Base-by-base conservation (phyloP, 2,888 invertebrate genomes). In the Melolontha melolontha region DNA sequence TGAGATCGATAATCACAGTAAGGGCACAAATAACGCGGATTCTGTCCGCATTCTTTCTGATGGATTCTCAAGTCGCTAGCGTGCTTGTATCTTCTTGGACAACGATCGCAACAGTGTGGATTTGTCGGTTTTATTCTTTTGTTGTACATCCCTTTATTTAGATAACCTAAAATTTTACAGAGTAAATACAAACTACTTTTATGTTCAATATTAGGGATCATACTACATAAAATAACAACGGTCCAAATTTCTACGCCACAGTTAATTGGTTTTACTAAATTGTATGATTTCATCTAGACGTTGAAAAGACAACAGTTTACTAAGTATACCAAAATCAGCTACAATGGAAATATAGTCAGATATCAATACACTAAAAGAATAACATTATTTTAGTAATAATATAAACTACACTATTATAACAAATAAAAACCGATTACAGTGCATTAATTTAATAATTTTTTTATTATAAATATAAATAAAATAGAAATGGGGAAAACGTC, bases 1-100 rank as follows among this genome's bases (percentile, higher is more conserved):
- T 69, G 69, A 16, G 69, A 66, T 40, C 59, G 66, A 47, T 69
- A 69, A 22, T 62, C 63, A 40, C 69, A 69, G 12, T 62, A 65
- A 7, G 69, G 62, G 34, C 69, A 69, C 5, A 27, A 52, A 54
- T 51, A 66, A 16, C 47, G 50, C 12, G 64, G 64, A n/a, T 64
- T 55, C 55, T 68, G 64, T 6, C 68, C 68, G 47, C 68, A 68
- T 29, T 68, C 68, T 27, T 63, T 69, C 42, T 55, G 22, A 49
- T 70, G 70, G 1, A 47, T 39, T 22, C 29, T 68, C 40, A 70
- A 50, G 16, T 66, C 64, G 40, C 63, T 51, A 12, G 59, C 65
- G 29, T 70, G 66, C 39, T 65, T 65, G 47, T 67, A 70, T 62
- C 62, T 68, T 42, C 68, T 29, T 5, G 52, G 54, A 42, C 70